Base-by-base conservation (phyloP, 1,140 invertebrate genomes). In the Temnothorax curvispinosus region DNA sequence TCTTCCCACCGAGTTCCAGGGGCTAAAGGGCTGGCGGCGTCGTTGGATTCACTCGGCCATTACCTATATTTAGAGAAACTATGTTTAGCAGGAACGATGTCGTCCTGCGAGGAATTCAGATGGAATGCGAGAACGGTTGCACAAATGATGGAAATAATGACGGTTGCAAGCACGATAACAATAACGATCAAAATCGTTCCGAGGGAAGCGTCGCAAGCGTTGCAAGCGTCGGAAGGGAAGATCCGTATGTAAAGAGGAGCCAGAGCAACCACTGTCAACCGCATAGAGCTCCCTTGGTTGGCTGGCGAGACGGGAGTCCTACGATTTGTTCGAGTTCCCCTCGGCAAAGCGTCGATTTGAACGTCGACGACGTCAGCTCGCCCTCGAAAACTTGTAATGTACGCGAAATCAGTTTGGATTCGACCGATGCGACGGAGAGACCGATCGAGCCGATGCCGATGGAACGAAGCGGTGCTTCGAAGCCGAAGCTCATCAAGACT, bases 11-110 rank as follows among this genome's bases (percentile, higher is more conserved):
- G 93, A 94, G 92, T 94, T 94, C 74, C 91, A 92, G 89, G 92
- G 91, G 86, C 85, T 94, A 71, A 94, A 94, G 86, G 94, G 94
- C 75, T 94, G 94, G 94, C 94, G 93, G 67, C 93, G 94, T 38
- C 94, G 94, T 89, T 94, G 94, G 94, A 92, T 88, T 80, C 93
- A 94, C 72, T 94, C 91, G 62, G 89, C 86, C 18, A 94, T 76
- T 27, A 94, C 88, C 58, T 94, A 94, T 50, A 94, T 94, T 93
- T 94, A 94, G 92, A 94, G 89, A 21, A 85, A 84, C 15, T 18
- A 94, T 94, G 93, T 87, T 91, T 84, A 92, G 93, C 60, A 86
- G 87, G 32, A 93, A 92, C 60, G 86, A 91, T 5, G 90, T 89
- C 54, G 75, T 92, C n/a, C 21, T 87, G 62, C 58, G 15, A 74